phyloP scores from a whole-genome alignment of 2,888 invertebrate genomes.

The Suillia variegata region DNA sequence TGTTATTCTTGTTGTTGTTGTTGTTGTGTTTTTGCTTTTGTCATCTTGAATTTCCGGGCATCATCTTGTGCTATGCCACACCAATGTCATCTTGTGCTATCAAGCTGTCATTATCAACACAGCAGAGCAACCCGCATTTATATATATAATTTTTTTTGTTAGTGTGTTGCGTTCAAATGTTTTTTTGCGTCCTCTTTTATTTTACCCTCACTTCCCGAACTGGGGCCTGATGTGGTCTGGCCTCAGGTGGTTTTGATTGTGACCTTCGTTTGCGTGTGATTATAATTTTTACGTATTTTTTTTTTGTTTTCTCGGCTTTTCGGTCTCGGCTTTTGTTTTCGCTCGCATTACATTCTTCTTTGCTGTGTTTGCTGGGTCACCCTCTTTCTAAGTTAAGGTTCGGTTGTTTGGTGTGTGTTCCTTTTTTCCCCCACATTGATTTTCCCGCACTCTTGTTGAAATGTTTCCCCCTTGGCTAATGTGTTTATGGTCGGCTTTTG shows the following conservation, averaged over 20 bases:
- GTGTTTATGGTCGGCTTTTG: not conserved
- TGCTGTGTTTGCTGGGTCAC: not conserved
- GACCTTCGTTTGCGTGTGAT: slow-evolving; percentile 8
- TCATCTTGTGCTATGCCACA: not conserved
- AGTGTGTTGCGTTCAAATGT: not conserved
- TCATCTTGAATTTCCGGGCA: not conserved
- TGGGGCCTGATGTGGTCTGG: no score
- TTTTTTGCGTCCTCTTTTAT: not conserved
- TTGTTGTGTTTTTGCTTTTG: not conserved
- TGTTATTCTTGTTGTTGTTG: no score
- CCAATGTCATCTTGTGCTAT: not conserved
- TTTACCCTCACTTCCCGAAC: no score
- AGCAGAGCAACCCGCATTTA: not conserved
- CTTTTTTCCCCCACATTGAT: not conserved
- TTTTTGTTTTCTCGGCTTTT: not conserved
- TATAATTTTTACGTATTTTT: no score
- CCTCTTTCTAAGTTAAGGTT: no score
- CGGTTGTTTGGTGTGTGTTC: no score
- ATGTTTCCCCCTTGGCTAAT: not conserved
- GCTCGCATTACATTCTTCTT: no score
- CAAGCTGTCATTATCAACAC: not conserved
- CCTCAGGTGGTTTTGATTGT: slow-evolving; percentile 38
- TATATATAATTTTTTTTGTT: not conserved
- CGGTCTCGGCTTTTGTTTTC: no score
- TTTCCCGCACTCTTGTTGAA: not conserved